phyloP scores from a whole-genome alignment of 2,888 invertebrate species.

The Nomada lathburiana region DNA sequence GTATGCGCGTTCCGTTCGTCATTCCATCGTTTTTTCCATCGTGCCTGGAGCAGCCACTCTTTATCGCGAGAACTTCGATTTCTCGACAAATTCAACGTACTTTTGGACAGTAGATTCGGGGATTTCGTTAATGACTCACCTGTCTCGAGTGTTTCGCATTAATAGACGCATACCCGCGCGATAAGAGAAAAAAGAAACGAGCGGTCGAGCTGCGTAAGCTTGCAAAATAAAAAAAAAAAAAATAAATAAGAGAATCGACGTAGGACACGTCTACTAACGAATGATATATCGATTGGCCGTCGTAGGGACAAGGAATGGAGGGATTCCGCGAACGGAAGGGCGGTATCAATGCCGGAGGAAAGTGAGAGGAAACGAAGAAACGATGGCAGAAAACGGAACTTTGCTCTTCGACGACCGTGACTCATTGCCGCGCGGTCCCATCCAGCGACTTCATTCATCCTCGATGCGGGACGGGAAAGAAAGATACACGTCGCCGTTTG shows the following conservation, averaged over 20 bases:
- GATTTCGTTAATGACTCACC: neutral
- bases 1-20: neutral
- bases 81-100: neutral
- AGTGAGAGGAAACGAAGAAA: constrained; percentile 55
- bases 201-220: neutral
- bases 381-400: constrained; percentile 52
- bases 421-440: constrained; percentile 62
- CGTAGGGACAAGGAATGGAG: constrained; percentile 44
- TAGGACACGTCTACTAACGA: neutral
- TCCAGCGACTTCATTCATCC: constrained; percentile 66
- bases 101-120: neutral
- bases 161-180: neutral
- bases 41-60: neutral
- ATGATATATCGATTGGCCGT: constrained; percentile 20
- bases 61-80: neutral
- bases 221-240: neutral
- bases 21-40: neutral
- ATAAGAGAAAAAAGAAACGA: neutral
- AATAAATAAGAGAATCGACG: no score
- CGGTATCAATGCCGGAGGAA: constrained; percentile 44
- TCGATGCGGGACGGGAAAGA: constrained; percentile 7
- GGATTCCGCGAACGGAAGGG: constrained; percentile 54
- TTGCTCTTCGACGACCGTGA: constrained; percentile 46
- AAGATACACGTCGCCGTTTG: constrained; percentile 11
- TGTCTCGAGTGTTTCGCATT: neutral